Evolutionary conservation across 2,797 vertebrate genomes (phyloP), one percentile per base, ranked within the genome.

Genomic region (Helicolenus hilgendorfi): DNA sequence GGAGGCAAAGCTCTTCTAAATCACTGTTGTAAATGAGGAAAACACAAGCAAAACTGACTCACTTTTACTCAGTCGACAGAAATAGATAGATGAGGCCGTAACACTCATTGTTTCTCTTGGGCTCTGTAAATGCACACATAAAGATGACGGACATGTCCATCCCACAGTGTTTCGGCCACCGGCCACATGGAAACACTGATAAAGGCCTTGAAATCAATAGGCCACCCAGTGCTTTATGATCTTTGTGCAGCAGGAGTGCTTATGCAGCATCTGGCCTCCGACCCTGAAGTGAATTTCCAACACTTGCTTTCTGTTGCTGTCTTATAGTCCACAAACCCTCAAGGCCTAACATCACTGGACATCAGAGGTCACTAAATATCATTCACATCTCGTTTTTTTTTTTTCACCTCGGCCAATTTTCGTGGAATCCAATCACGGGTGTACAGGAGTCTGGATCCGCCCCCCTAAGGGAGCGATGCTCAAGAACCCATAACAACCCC

Each of bases 171-270:
- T 94, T 82, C 83, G 59, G 92, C 92, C 93, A 84, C 75, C 38
- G 90, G 96, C 93, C 89, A 90, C 91, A 90, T 88, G 91, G 88
- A 95, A 93, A 92, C 93, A 91, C 91, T 78, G 94, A 95, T 91
- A 95, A 93, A 89, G 91, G 92, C 83, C 56, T 71, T 65, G 75
- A 92, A 93, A 96, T 96, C 95, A 92, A 97, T 97, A 96, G 84
- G 87, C 87, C 75, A 53, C 92, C 89, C 84, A 1, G 75, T 95
- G 95, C 86, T 97, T 97, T 97, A 96, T 95, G 96, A 95, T 94
- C 89, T 91, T 81, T 85, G 76, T 74, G 81, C 86, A 77, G 88
- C 90, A 94, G 88, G 81, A 96, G 79, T 91, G 95, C 94, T 96
- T 96, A 95, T 93, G 91, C 93, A 94, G 96, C 94, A 93, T 73